A percentile compares a stretch with the other conserved stretches of the same genome.
These are phyloP conservation scores for Puntigrus tetrazona DNA, from an alignment of 2,113 vertebrate species.

Conservation along the genomic window DNA sequence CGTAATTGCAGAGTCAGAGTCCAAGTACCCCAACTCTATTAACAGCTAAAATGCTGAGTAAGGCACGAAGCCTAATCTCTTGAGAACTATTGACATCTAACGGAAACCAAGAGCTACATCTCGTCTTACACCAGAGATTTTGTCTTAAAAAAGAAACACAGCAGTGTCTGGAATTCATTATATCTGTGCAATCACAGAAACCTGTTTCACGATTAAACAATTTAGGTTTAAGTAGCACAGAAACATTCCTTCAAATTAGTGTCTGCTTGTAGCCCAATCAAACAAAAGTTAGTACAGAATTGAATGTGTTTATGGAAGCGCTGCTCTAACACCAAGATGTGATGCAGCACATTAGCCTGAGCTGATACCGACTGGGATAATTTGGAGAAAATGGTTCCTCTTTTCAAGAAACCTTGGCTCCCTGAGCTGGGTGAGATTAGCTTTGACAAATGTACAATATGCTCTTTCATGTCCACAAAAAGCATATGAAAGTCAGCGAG, in stretches of 20 bases:
- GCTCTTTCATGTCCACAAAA: conserved; percentile 47
- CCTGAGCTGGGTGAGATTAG: conserved; percentile 29
- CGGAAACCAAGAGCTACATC: background rate
- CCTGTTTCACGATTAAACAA: conserved; percentile 4
- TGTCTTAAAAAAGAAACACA: background rate
- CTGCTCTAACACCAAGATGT: background rate
- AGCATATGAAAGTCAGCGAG: conserved; percentile 24
- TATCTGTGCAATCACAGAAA: conserved; percentile 14
- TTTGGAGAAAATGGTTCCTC: conserved; percentile 4
- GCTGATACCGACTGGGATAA: background rate
- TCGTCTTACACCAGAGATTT: background rate
- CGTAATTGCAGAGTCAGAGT: background rate
- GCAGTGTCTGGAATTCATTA: background rate
- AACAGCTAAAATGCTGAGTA: background rate
- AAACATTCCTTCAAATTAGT: conserved; percentile 13
- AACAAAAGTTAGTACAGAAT: background rate
- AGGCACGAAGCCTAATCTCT: background rate
- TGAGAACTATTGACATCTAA: background rate
- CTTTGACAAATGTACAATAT: conserved; percentile 52
- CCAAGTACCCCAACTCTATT: background rate
- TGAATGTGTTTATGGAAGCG: background rate
- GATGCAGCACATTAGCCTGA: background rate
- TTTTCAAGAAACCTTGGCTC: conserved; percentile 32
- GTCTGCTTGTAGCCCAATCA: conserved; percentile 10
- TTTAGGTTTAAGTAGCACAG: conserved; percentile 11